These are phyloP conservation scores for Adelges cooleyi DNA, from an alignment of 1,140 invertebrate genomes.

Conservation along the genomic window DNA sequence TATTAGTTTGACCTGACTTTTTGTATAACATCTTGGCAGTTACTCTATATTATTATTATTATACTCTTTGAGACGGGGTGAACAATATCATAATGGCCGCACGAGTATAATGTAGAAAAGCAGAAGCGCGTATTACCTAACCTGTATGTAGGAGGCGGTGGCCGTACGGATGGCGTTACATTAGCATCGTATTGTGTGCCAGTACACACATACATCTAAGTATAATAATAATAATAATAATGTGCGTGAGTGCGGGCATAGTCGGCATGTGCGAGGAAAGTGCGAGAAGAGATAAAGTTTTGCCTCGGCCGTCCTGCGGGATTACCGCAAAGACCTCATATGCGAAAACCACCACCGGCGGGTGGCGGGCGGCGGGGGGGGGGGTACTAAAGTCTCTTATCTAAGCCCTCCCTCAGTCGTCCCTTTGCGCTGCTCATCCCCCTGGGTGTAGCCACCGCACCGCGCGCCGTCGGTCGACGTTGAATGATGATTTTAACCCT, in stretches of 20 bases:
- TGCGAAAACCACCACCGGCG: neutral
- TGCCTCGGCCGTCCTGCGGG: conserved; percentile 25
- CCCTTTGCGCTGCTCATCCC: neutral
- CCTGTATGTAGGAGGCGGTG: too few species aligned
- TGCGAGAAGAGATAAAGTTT: conserved; percentile 18
- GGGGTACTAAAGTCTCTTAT: neutral
- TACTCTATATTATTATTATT: too few species aligned
- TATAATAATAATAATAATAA: neutral
- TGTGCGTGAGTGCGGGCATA: neutral
- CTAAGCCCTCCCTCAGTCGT: neutral
- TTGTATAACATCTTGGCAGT: too few species aligned
- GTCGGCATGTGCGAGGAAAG: neutral
- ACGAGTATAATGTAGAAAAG: too few species aligned
- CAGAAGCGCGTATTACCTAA: too few species aligned
- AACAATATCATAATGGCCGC: too few species aligned
- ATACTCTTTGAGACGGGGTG: too few species aligned
- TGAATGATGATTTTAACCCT: conserved; percentile 28
- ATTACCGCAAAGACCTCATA: conserved; percentile 23
- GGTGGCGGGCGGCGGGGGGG: neutral
- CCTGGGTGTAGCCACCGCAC: neutral
- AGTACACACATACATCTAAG: neutral
- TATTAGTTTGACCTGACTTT: too few species aligned
- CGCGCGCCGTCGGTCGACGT: neutral
- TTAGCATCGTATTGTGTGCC: neutral
- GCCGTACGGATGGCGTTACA: too few species aligned